These are phyloP conservation scores for Agrilus cyanescens DNA, from an alignment of 2,888 invertebrate genomes.

Conservation along the genomic window DNA sequence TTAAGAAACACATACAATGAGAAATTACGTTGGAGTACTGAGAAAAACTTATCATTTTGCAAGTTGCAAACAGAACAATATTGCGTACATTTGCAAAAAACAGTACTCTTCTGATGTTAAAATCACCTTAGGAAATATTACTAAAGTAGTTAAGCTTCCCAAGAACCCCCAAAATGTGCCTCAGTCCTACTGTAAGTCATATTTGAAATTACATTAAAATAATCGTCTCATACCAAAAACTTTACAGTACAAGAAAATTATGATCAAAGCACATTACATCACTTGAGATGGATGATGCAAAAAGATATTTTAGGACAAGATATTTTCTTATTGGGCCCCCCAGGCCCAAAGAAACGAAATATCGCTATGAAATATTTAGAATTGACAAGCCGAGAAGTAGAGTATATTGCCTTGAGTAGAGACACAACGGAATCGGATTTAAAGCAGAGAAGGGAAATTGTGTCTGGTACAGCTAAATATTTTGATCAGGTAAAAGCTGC, in stretches of 20 bases:
- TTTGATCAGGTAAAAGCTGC: slow-evolving; percentile 68
- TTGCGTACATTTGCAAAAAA: too few species aligned
- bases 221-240: slow-evolving; percentile 3
- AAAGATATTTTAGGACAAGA: slow-evolving; percentile 90
- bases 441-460: slow-evolving; percentile 89
- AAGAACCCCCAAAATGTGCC: slow-evolving; percentile 76
- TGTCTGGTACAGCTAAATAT: slow-evolving; percentile 76
- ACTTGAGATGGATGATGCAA: slow-evolving; percentile 92
- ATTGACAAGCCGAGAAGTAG: slow-evolving; percentile 77
- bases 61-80: slow-evolving; percentile 25
- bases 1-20: too few species aligned
- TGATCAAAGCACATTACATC: slow-evolving; percentile 62
- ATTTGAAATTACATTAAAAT: slow-evolving; percentile 10
- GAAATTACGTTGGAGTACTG: too few species aligned
- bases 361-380: slow-evolving; percentile 83
- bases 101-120: slow-evolving; percentile 36
- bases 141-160: slow-evolving; percentile 49
- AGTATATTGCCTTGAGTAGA: slow-evolving; percentile 85
- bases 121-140: slow-evolving; percentile 65
- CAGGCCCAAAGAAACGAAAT: slow-evolving; percentile 71
- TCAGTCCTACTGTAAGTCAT: slow-evolving; percentile 61
- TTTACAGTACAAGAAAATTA: slow-evolving; percentile 43
- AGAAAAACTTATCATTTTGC: too few species aligned
- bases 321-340: slow-evolving; percentile 86
- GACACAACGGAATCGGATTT: slow-evolving; percentile 96